Conservation (phyloP, 2,797 vertebrate genomes). For the Gymnopithys bicolor region DNA sequence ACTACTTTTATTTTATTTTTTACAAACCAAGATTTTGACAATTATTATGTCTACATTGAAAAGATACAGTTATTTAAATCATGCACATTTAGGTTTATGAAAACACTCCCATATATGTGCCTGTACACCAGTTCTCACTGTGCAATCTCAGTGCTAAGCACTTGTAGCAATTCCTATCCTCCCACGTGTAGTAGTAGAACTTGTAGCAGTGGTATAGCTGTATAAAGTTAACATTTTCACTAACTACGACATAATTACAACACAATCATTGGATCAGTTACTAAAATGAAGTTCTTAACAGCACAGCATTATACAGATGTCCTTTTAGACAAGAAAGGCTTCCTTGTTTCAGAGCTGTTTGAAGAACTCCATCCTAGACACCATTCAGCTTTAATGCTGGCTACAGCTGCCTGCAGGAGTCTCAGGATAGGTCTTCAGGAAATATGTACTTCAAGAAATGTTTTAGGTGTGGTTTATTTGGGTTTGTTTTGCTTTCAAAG, state of each 20-base stretch:
- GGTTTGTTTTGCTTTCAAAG: not conserved
- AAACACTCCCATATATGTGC: not conserved
- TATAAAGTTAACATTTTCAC: not conserved
- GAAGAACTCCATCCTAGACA: not conserved
- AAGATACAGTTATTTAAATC: not conserved
- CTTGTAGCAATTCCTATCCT: not conserved
- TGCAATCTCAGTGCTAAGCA: not conserved
- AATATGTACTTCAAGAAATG: not conserved
- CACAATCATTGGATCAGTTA: not conserved
- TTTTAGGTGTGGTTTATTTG: not conserved
- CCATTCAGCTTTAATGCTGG: not conserved
- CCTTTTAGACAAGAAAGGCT: not conserved
- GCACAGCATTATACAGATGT: not conserved
- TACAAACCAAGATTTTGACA: not conserved
- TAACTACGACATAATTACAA: not conserved
- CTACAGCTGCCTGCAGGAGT: not conserved
- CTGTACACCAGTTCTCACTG: not conserved
- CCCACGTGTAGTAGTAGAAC: not conserved
- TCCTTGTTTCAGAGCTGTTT: not conserved
- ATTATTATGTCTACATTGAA: not conserved
- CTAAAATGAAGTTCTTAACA: not conserved
- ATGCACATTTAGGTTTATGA: not conserved
- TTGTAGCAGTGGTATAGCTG: not conserved
- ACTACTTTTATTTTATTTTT: not conserved
- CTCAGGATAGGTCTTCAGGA: not conserved